Percentiles rank a stretch among this genome's conserved stretches.
These are phyloP conservation scores for Taxidea taxus DNA, from an alignment of 2,113 vertebrate species.

Conservation along the genomic window DNA sequence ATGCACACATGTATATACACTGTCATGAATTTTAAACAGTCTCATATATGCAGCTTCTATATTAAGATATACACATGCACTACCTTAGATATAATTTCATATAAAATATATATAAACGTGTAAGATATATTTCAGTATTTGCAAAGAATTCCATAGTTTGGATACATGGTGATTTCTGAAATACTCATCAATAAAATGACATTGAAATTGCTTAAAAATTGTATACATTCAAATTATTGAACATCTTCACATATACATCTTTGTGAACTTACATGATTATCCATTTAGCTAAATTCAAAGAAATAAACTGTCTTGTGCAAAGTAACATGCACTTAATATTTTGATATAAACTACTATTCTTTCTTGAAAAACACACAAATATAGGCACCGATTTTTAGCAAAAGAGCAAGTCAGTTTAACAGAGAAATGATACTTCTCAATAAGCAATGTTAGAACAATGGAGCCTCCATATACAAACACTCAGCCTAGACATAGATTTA, in stretches of 20 bases:
- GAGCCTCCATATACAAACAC: neutral
- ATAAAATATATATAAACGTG: neutral
- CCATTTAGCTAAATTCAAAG: neutral
- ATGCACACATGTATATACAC: neutral
- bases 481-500: neutral
- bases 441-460: neutral
- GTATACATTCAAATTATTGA: neutral
- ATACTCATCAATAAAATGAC: neutral
- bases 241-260: neutral
- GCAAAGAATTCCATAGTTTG: neutral
- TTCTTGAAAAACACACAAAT: neutral
- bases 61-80: rapidly evolving
- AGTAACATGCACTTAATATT: neutral
- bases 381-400: neutral
- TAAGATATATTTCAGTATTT: neutral
- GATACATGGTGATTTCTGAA: neutral
- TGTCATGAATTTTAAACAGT: neutral
- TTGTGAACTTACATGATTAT: neutral
- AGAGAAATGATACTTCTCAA: neutral
- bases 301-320: neutral
- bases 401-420: neutral
- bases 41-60: neutral
- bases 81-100: neutral
- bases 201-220: neutral
- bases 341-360: neutral